Conservation (phyloP, 2,797 vertebrate genomes). For the Parauchenoglanis ngamensis region DNA sequence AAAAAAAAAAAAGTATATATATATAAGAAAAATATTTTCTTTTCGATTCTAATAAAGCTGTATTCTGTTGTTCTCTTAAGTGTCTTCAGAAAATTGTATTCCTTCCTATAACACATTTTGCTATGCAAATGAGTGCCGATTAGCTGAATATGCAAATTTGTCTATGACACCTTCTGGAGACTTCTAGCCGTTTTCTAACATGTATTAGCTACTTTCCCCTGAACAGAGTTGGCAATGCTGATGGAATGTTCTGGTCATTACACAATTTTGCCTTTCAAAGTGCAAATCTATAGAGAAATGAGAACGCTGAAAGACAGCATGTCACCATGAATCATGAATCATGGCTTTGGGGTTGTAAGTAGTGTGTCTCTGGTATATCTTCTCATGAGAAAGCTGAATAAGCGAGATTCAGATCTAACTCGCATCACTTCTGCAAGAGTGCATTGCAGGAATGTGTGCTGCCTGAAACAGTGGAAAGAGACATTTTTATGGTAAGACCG, state of each 20-base stretch:
- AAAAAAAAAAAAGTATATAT: background rate
- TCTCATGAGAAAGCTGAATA: constrained; percentile 26
- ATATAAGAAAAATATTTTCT: background rate
- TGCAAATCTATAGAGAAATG: constrained; percentile 30
- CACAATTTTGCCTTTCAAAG: background rate
- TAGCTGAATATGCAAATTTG: background rate
- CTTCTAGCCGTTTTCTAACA: background rate
- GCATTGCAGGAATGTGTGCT: constrained; percentile 28
- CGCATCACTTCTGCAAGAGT: constrained; percentile 45
- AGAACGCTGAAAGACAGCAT: constrained; percentile 54
- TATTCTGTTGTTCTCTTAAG: background rate
- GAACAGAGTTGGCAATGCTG: background rate
- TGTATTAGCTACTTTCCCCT: background rate
- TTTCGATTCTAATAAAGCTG: background rate
- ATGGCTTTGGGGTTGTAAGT: constrained; percentile 13
- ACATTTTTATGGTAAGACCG: constrained; percentile 6
- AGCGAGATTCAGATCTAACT: constrained; percentile 26
- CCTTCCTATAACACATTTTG: background rate
- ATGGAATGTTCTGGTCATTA: constrained; percentile 14
- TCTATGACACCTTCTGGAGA: background rate
- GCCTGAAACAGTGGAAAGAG: constrained; percentile 12
- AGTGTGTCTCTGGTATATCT: constrained; percentile 6
- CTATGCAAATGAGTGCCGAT: background rate
- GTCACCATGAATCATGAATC: constrained; percentile 42
- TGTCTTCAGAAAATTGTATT: background rate